Conservation (phyloP, 2,113 vertebrate species). For the Climacteris rufus region DNA sequence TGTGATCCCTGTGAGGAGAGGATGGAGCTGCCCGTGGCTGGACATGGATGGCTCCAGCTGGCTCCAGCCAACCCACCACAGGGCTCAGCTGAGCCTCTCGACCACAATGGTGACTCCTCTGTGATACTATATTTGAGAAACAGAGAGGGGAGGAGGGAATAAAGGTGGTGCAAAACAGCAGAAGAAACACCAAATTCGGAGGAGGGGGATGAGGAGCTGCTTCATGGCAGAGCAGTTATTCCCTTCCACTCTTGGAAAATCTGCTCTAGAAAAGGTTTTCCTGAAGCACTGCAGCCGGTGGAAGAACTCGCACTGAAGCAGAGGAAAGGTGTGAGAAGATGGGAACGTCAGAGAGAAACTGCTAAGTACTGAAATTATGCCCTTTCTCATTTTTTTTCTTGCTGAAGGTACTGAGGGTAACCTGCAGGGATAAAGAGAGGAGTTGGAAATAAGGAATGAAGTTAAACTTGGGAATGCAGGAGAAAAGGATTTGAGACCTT, state of each 20-base stretch:
- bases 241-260: background rate
- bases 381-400: background rate
- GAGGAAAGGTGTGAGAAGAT: background rate
- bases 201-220: accelerated
- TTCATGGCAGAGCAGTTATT: accelerated
- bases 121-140: background rate
- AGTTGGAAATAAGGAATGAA: background rate
- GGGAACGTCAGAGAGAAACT: background rate
- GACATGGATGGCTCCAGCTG: accelerated
- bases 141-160: background rate
- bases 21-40: accelerated
- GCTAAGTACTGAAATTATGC: accelerated
- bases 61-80: accelerated
- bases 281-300: background rate
- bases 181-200: background rate
- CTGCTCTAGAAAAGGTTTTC: background rate
- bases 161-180: background rate
- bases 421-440: background rate
- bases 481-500: background rate
- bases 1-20: accelerated
- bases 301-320: background rate
- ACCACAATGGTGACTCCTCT: no score
- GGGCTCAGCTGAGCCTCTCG: accelerated
- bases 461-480: background rate
- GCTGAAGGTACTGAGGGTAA: background rate